Percentiles rank a stretch among this genome's conserved stretches.
phyloP scores from a whole-genome alignment of 64 coral and sea anemone genomes.

The Exaiptasia diaphana region DNA sequence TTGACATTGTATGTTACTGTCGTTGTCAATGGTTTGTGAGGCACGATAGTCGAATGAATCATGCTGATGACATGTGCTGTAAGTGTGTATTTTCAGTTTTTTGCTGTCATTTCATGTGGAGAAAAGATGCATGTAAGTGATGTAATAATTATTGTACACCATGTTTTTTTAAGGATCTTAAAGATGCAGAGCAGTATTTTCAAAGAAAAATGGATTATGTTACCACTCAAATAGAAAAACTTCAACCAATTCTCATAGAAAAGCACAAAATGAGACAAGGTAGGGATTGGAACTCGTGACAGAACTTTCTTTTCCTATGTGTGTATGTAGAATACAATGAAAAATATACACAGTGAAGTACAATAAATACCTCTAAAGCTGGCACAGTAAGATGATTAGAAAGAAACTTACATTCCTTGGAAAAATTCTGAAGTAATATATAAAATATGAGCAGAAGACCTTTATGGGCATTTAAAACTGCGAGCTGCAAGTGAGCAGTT shows the following conservation, averaged over 20 bases:
- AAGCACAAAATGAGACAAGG: slow-evolving; percentile 99
- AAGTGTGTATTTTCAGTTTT: neutral
- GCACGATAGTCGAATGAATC: neutral
- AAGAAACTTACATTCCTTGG: no score
- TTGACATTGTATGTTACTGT: neutral
- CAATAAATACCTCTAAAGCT: no score
- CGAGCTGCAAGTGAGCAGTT: no score
- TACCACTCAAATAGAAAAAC: slow-evolving; percentile 87
- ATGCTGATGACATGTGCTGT: neutral
- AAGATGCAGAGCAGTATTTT: slow-evolving; percentile 93
- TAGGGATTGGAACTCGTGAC: neutral
- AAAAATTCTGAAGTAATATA: no score
- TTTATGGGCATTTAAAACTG: no score
- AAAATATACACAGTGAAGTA: no score
- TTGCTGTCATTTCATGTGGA: neutral
- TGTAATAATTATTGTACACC: no score
- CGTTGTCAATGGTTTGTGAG: neutral
- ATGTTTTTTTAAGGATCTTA: slow-evolving; percentile 66
- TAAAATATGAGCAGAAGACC: no score
- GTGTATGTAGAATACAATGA: no score
- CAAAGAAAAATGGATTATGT: slow-evolving; percentile 86
- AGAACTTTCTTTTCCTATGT: no score
- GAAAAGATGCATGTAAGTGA: neutral
- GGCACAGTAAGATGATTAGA: no score
- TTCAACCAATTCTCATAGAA: slow-evolving; percentile 86